These are phyloP conservation scores for Mastigias papua DNA, from an alignment of 30 jellyfish, hydroid and myxozoan species.

Conservation along the genomic window DNA sequence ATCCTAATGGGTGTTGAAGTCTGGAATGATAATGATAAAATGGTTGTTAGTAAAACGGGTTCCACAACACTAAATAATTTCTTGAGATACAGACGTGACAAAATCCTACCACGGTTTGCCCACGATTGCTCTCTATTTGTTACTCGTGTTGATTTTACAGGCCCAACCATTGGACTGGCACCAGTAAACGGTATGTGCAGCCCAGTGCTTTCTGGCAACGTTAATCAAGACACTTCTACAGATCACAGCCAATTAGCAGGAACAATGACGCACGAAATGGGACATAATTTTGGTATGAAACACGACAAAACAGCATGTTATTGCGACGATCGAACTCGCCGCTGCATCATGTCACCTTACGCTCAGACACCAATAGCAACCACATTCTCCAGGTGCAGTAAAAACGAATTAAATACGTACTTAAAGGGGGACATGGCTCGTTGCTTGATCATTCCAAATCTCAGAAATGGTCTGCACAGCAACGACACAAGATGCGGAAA, in stretches of 20 bases:
- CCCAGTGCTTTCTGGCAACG: conserved; percentile 59
- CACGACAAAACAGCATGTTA: conserved; percentile 73
- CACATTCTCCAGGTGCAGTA: conserved; percentile 80
- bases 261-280: conserved; percentile 92
- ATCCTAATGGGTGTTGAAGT: conserved; percentile 84
- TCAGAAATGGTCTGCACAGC: conserved; percentile 13
- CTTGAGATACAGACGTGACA: conserved; percentile 50
- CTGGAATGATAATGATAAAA: conserved; percentile 65
- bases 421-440: conserved; percentile 33
- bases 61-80: conserved; percentile 23
- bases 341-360: conserved; percentile 70
- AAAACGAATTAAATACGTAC: conserved; percentile 14
- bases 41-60: conserved; percentile 21
- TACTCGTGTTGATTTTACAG: conserved; percentile 60
- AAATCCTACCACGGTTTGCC: conserved; percentile 34
- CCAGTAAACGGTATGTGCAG: conserved; percentile 80
- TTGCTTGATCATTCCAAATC: conserved; percentile 62
- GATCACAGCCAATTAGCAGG: conserved; percentile 66
- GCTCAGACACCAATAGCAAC: conserved; percentile 65
- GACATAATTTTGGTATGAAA: conserved; percentile 89
- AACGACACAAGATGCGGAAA: conserved; percentile 53
- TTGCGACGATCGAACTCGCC: conserved; percentile 43
- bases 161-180: conserved; percentile 89
- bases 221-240: conserved; percentile 76
- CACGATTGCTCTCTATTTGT: conserved; percentile 84